phyloP scores from a whole-genome alignment of 2,797 vertebrate genomes.

The Novumbra hubbsi region DNA sequence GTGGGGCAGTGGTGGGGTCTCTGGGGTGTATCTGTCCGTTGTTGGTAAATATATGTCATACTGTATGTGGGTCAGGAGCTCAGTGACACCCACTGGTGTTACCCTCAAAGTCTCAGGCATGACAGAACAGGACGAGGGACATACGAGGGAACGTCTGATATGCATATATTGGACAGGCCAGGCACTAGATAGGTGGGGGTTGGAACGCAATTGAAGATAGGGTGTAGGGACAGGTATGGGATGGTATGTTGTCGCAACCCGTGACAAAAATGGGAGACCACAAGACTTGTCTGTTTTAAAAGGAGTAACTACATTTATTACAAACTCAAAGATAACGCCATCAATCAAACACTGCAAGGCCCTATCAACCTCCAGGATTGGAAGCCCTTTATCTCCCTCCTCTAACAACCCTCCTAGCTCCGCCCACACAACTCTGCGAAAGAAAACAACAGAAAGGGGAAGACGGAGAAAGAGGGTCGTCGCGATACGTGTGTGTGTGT shows the following conservation, averaged over 20 bases:
- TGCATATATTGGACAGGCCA: not conserved
- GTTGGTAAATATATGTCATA: slow-evolving; percentile 53
- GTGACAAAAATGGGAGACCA: too few relatives aligned
- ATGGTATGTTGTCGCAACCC: not conserved
- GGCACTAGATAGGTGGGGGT: not conserved
- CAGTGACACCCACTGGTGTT: slow-evolving; percentile 25
- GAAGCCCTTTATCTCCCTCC: too few relatives aligned
- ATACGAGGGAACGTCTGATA: slow-evolving; percentile 6
- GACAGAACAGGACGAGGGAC: slow-evolving; percentile 30
- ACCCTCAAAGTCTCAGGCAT: slow-evolving; percentile 55
- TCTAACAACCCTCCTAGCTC: too few relatives aligned
- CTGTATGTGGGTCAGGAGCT: slow-evolving; percentile 35
- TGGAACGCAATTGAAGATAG: not conserved
- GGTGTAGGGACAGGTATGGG: not conserved
- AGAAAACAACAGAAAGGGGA: too few relatives aligned
- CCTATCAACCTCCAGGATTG: too few relatives aligned
- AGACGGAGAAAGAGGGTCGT: too few relatives aligned
- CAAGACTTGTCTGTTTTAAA: too few relatives aligned
- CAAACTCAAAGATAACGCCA: too few relatives aligned
- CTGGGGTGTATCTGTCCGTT: slow-evolving; percentile 39
- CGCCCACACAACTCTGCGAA: too few relatives aligned
- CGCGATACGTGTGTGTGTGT: not conserved
- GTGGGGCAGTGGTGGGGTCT: slow-evolving; percentile 21
- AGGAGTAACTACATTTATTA: too few relatives aligned
- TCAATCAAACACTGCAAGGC: too few relatives aligned